Conservation (phyloP, 2,113 vertebrate genomes). For the Pycnonotus jocosus region DNA sequence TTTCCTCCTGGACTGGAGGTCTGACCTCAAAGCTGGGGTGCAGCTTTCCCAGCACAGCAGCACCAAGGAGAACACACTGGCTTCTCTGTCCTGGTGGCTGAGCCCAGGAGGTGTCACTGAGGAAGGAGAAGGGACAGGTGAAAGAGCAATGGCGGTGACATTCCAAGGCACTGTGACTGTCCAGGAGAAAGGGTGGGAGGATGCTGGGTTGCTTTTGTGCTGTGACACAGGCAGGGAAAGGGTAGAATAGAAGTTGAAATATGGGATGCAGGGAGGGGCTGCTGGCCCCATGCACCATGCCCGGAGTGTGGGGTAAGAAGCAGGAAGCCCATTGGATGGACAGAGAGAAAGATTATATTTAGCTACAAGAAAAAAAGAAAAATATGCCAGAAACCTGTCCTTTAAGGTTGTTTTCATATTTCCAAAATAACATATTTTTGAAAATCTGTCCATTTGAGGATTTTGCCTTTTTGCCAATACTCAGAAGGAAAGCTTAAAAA, state of each 20-base stretch:
- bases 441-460: background rate
- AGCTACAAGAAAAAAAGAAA: background rate
- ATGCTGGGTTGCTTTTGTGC: background rate
- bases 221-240: background rate
- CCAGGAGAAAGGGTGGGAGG: background rate
- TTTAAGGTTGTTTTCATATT: background rate
- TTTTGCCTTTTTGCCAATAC: background rate
- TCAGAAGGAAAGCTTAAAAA: background rate
- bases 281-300: background rate
- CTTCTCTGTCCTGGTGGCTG: accelerated
- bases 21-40: background rate
- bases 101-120: background rate
- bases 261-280: accelerated
- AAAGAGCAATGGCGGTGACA: background rate
- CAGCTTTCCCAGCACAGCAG: background rate
- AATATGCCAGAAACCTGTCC: background rate
- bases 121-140: background rate
- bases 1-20: background rate
- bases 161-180: background rate
- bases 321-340: background rate
- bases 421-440: background rate
- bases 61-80: background rate
- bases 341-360: background rate
- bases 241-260: background rate
- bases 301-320: background rate